Evolutionary conservation across 2,888 invertebrate genomes (phyloP), one percentile per base, ranked within the genome.

Genomic region (Anthophora plumipes): DNA sequence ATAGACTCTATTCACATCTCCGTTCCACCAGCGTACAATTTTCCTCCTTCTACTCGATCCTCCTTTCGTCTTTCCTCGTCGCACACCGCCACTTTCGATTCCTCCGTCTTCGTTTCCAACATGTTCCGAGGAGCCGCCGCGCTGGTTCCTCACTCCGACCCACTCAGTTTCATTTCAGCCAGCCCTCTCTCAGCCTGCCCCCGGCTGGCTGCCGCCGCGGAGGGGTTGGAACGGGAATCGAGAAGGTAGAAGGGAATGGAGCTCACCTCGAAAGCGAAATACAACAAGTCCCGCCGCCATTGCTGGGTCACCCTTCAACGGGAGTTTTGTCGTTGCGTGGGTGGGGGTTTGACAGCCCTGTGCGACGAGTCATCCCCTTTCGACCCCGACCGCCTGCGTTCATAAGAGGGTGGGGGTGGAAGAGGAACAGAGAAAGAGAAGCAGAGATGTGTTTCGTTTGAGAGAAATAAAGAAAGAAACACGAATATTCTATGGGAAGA

Each of bases 281-380:
- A 93, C 92, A 92, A 93, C 92, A 92, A 92, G 92, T 93, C 92
- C 90, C 89, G 92, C 88, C 93, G 93, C 93, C 93, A 93, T 93
- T 93, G 93, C 93, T 92, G 91, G 90, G 82, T 91, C 91, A 91
- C 90, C 90, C 91, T 91, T 90, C 92, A 90, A 85, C 90, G 88
- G 90, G 89, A 91, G 88, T 91, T 91, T 91, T 90, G 91, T 91
- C 87, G 89, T 83, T 80, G 86, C 79, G 77, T 84, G 82, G 81
- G 83, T 80, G 85, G 83, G 83, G 71, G 84, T 76, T 74, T 84
- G 85, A 84, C 80, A 80, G 73, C 71, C 82, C 82, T 73, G 78
- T 68, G 75, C 87, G 80, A 87, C 85, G 82, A 83, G 82, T 82
- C 85, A 82, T 57, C 80, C 77, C 80, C 75, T 78, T 76, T 78